Evolutionary conservation across 2,797 vertebrate species (phyloP).

Genomic region (Ptychobarbus kaznakovi): DNA sequence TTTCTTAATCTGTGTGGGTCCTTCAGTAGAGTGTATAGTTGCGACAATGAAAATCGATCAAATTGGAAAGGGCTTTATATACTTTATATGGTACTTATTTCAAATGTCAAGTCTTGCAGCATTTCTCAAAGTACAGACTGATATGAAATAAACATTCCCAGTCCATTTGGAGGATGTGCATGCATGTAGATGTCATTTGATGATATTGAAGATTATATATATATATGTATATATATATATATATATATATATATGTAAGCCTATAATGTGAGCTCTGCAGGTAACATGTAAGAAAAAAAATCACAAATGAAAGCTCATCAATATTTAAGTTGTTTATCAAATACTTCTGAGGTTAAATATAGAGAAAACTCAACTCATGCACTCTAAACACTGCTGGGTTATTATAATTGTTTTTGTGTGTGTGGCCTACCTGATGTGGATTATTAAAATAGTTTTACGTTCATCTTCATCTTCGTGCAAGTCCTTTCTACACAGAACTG

Average conservation of each 20-base stretch:
- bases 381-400: too few species aligned
- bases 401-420: too few species aligned
- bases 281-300: not conserved
- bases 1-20: constrained; percentile 55
- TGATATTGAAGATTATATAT: not conserved
- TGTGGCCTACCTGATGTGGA: too few species aligned
- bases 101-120: constrained; percentile 63
- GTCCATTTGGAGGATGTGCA: constrained; percentile 46
- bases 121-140: constrained; percentile 51
- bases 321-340: not conserved
- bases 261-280: not conserved
- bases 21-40: constrained; percentile 42
- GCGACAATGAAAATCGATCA: constrained; percentile 56
- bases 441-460: too few species aligned
- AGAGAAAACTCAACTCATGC: not conserved
- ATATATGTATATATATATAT: not conserved
- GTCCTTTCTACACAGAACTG: too few species aligned
- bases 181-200: not conserved
- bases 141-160: constrained; percentile 58
- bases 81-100: constrained; percentile 61
- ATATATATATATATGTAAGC: not conserved
- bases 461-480: too few species aligned
- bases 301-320: not conserved
- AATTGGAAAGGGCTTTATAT: constrained; percentile 60
- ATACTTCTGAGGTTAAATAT: not conserved